Percentiles rank a stretch among this genome's conserved stretches.
These are phyloP conservation scores for Notamacropus eugenii DNA, from an alignment of 2,797 vertebrate genomes.

Conservation along the genomic window DNA sequence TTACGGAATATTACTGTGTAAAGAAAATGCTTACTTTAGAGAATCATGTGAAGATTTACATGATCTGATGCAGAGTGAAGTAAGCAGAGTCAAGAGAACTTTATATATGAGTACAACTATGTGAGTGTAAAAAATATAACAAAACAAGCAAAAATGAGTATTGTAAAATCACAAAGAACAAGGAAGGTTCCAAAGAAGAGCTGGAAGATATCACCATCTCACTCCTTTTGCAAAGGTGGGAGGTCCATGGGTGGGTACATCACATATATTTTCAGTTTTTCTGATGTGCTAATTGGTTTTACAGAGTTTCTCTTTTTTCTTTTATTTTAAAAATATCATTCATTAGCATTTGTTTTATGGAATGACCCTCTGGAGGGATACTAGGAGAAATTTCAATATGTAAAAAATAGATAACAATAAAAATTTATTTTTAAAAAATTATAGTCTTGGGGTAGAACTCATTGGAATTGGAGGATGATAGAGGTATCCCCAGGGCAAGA, in stretches of 20 bases:
- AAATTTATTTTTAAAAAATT: not conserved
- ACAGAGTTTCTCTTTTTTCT: not conserved
- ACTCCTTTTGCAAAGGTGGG: not conserved
- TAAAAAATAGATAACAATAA: not conserved
- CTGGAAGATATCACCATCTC: not conserved
- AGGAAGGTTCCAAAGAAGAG: not conserved
- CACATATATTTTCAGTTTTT: not conserved
- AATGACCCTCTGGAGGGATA: not conserved
- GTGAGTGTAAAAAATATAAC: not conserved
- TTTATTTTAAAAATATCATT: not conserved
- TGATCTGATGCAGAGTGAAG: not conserved
- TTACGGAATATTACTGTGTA: not conserved
- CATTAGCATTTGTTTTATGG: not conserved
- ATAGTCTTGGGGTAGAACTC: not conserved
- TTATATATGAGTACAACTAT: not conserved
- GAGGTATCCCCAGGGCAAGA: not conserved
- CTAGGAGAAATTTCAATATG: not conserved
- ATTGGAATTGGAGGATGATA: not conserved
- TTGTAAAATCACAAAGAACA: not conserved
- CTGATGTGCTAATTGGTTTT: not conserved
- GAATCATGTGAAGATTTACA: not conserved
- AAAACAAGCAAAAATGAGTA: not conserved
- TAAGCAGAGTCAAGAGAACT: not conserved
- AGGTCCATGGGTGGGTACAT: not conserved
- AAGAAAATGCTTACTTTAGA: not conserved